These are phyloP conservation scores for Heteromurus nitidus DNA, from an alignment of 2,888 invertebrate genomes.

Conservation along the genomic window DNA sequence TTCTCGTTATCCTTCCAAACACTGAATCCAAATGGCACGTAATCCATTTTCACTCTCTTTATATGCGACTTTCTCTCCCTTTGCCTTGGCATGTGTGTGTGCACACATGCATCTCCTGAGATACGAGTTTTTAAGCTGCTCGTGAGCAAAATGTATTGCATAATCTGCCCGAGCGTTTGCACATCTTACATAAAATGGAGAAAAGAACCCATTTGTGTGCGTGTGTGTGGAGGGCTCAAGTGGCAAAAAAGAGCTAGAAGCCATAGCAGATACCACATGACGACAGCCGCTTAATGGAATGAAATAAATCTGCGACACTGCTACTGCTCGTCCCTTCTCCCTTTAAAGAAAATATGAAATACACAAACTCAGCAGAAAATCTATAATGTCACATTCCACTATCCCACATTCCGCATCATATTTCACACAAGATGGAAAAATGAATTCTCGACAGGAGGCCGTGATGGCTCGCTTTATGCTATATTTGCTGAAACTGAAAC, in stretches of 20 bases:
- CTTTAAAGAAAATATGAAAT: slow-evolving; percentile 16
- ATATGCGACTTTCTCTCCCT: not conserved
- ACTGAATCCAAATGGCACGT: slow-evolving; percentile 11
- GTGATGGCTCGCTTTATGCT: too few species aligned
- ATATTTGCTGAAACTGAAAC: too few species aligned
- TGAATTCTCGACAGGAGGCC: slow-evolving; percentile 20
- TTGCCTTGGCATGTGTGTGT: not conserved
- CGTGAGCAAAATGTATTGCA: slow-evolving; percentile 15
- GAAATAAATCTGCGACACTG: slow-evolving; percentile 42
- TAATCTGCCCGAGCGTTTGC: slow-evolving; percentile 1
- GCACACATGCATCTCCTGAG: not conserved
- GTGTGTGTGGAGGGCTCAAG: not conserved
- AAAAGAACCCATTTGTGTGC: slow-evolving; percentile 7
- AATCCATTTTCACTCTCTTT: slow-evolving; percentile 22
- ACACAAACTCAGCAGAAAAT: not conserved
- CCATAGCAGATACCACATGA: slow-evolving; percentile 15
- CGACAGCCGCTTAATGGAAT: slow-evolving; percentile 35
- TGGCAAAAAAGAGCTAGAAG: not conserved
- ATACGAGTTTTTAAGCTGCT: not conserved
- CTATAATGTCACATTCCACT: not conserved
- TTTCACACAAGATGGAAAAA: slow-evolving; percentile 11
- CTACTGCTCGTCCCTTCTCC: not conserved
- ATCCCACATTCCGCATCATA: slow-evolving; percentile 1
- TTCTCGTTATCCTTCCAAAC: slow-evolving; percentile 3
- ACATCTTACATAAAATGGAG: too few species aligned